These are phyloP conservation scores for Agonopterix heracliana DNA, from an alignment of 2,888 invertebrate genomes.

Conservation along the genomic window DNA sequence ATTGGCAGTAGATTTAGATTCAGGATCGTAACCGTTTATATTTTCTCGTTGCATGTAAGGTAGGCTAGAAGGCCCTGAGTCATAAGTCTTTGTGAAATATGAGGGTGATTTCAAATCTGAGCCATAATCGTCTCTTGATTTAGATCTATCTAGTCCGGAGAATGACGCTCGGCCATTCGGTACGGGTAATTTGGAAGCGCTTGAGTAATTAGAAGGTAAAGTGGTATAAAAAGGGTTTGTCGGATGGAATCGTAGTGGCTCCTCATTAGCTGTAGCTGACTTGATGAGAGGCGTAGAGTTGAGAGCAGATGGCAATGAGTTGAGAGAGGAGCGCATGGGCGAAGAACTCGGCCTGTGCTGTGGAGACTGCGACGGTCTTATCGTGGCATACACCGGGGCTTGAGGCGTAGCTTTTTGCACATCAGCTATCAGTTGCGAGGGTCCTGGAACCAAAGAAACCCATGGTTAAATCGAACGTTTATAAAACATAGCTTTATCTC, in stretches of 20 bases:
- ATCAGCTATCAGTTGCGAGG: conserved; percentile 61
- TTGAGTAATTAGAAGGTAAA: conserved; percentile 58
- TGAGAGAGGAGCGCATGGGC: conserved; percentile 42
- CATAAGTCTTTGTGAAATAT: conserved; percentile 36
- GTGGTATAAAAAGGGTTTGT: conserved; percentile 71
- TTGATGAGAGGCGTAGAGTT: conserved; percentile 53
- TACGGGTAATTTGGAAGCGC: conserved; percentile 63
- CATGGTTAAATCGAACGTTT: not conserved
- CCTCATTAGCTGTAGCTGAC: conserved; percentile 43
- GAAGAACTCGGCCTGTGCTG: conserved; percentile 39
- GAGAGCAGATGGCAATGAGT: conserved; percentile 46
- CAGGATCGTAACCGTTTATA: conserved; percentile 31
- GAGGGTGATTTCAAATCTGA: conserved; percentile 47
- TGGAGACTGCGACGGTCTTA: conserved; percentile 49
- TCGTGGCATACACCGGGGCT: conserved; percentile 65
- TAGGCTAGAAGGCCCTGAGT: conserved; percentile 43
- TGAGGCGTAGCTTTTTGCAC: conserved; percentile 53
- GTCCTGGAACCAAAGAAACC: conserved; percentile 57
- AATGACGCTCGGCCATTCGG: conserved; percentile 52
- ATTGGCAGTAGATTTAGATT: conserved; percentile 23
- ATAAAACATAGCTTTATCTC: no score
- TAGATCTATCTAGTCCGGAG: conserved; percentile 59
- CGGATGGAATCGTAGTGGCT: conserved; percentile 58
- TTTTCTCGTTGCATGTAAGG: conserved; percentile 34
- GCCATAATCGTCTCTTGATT: conserved; percentile 36